These are phyloP conservation scores for Medauroidea extradentata DNA, from an alignment of 1,140 invertebrate genomes.

Conservation along the genomic window DNA sequence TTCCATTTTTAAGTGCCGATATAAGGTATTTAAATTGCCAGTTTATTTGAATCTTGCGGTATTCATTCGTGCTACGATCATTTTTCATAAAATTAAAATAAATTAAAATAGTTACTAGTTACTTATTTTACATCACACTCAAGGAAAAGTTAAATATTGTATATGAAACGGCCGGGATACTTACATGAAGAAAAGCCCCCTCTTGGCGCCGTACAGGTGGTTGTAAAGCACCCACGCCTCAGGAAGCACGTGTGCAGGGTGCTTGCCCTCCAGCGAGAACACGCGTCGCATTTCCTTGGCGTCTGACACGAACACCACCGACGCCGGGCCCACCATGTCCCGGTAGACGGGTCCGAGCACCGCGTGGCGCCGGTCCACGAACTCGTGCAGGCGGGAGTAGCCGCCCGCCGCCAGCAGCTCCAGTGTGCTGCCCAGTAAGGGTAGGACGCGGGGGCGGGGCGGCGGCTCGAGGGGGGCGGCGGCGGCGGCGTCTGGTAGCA, in stretches of 20 bases:
- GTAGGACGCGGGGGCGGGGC: constrained; percentile 29
- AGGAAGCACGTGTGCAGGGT: constrained; percentile 41
- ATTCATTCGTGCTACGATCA: too few species aligned
- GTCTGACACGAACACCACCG: constrained; percentile 39
- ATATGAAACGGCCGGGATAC: too few species aligned
- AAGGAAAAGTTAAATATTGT: too few species aligned
- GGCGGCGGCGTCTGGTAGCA: too few species aligned
- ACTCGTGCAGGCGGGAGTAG: constrained; percentile 32
- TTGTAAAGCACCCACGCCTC: constrained; percentile 45
- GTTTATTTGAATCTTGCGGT: too few species aligned
- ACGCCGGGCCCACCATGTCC: constrained; percentile 36
- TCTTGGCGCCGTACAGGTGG: constrained; percentile 29
- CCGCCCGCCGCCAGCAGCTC: constrained; percentile 27
- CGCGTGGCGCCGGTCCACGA: constrained; percentile 35
- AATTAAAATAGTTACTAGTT: too few species aligned
- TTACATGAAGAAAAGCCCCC: constrained; percentile 48
- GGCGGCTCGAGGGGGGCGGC: too few species aligned
- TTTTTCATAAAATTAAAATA: too few species aligned
- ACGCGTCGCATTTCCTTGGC: constrained; percentile 34
- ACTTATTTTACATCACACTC: too few species aligned
- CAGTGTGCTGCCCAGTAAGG: constrained; percentile 31
- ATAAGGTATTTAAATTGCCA: too few species aligned
- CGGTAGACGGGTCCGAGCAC: constrained; percentile 39
- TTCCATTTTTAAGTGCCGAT: too few species aligned
- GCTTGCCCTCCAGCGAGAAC: constrained; percentile 36